phyloP scores from a whole-genome alignment of 2,888 invertebrate species.

The Pristionchus arcanus region DNA sequence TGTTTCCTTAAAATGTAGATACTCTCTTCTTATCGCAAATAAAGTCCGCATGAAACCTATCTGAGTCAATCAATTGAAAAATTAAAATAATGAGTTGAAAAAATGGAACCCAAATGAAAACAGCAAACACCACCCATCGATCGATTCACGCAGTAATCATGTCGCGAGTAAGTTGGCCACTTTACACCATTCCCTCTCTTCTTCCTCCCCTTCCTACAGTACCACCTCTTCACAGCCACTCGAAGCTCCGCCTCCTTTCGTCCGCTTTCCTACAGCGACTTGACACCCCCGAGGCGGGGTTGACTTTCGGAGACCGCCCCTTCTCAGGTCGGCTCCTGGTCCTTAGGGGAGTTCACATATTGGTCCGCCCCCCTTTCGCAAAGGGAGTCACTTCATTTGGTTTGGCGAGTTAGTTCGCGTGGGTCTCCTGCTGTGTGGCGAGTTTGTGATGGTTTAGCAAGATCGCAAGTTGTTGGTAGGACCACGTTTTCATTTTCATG shows the following conservation, averaged over 20 bases:
- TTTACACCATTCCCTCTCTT: not conserved
- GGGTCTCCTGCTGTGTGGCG: not conserved
- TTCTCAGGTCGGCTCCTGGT: not conserved
- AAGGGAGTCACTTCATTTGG: not conserved
- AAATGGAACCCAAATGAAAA: not conserved
- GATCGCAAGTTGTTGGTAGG: not conserved
- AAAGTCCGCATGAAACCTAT: not conserved
- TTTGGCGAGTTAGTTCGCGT: not conserved
- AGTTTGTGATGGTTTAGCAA: not conserved
- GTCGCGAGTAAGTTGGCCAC: conserved; percentile 2
- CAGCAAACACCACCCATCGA: not conserved
- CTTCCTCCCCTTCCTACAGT: conserved; percentile 10
- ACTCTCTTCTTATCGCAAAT: not conserved
- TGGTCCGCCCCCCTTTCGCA: not conserved
- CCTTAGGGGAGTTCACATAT: conserved; percentile 40
- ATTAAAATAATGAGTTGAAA: no score
- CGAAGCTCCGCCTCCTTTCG: not conserved
- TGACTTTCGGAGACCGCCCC: not conserved
- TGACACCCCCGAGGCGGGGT: not conserved
- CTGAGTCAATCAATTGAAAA: not conserved
- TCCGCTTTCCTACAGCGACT: not conserved
- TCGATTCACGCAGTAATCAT: not conserved
- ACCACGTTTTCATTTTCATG: no score
- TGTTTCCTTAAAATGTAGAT: no score
- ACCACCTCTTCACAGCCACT: not conserved